Percentiles rank a stretch among this genome's conserved stretches.
Conservation (phyloP, 1,140 invertebrate genomes). For the Drosophila orena region DNA sequence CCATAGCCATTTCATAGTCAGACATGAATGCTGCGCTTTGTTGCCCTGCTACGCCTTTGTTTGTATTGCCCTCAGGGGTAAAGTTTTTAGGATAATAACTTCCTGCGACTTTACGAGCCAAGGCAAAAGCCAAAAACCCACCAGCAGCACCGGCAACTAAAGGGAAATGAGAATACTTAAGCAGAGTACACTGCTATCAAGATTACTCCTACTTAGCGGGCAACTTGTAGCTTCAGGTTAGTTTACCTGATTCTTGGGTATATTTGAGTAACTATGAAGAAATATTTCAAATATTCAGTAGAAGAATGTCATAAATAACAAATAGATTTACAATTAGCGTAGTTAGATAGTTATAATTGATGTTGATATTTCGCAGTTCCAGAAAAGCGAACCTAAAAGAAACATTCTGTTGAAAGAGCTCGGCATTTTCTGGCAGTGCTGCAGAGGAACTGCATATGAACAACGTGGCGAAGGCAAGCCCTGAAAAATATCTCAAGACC, state of each 20-base stretch:
- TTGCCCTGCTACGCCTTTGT: conserved; percentile 80
- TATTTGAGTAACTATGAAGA: too few species aligned
- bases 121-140: conserved; percentile 72
- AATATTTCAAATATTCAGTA: too few species aligned
- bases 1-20: conserved; percentile 75
- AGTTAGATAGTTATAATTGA: too few species aligned
- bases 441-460: conserved; percentile 58
- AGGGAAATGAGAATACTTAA: conserved; percentile 79
- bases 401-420: not conserved
- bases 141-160: conserved; percentile 48
- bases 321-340: too few species aligned
- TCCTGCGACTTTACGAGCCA: conserved; percentile 81
- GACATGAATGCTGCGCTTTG: conserved; percentile 80
- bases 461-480: conserved; percentile 39
- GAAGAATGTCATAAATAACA: too few species aligned
- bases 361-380: too few species aligned
- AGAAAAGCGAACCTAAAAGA: too few species aligned
- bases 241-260: too few species aligned
- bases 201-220: not conserved
- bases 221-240: not conserved
- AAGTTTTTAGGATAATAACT: conserved; percentile 84
- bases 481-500: conserved; percentile 74
- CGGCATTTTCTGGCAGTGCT: conserved; percentile 12
- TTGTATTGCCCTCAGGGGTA: conserved; percentile 84
- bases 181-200: conserved; percentile 47